Base-by-base conservation (phyloP, 2,888 invertebrate genomes). In the Himalopsyche japonica region DNA sequence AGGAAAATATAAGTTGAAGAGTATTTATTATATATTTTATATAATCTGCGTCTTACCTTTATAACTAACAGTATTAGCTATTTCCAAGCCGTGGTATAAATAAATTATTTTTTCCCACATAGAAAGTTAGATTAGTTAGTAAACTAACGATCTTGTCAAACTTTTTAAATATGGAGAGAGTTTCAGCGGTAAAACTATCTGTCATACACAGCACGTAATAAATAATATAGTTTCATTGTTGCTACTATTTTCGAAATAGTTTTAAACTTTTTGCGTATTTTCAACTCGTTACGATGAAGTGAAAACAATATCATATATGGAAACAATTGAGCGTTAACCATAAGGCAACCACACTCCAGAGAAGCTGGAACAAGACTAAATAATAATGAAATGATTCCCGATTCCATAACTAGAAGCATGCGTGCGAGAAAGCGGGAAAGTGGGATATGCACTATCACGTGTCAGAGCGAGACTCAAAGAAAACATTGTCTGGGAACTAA, bases 321-420 rank as follows among this genome's bases (percentile, higher is more conserved):
- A 27, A 70, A 30, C 70, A 70, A 70, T 70, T 24, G 27, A 70
- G 30, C 30, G 70, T 70, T 12, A 27, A 12, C 70, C 70, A 70
- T 2, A 12, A 18, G 32, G 80, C 84, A 47, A 82, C 84, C 85
- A 76, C 85, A 78, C 82, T 76, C 82, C 83, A 64, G 76, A 32
- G 82, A 83, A 70, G 85, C 82, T 83, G 82, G 79, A 79, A 82
- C 80, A 83, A 78, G 80, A 86, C 86, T 86, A 85, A 86, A 84
- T 80, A 80, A 64, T 70, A 27, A 83, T 77, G 82, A 77, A 80
- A 79, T 79, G 37, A 82, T n/a, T 84, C 84, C 84, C 84, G 77
- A 78, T 79, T 64, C 80, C 70, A 43, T 34, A 82, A 37, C 48
- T 49, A 47, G 12, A n/a, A 79, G 48, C 79, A 30, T 30, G 48